Base-by-base conservation (phyloP, 2,113 vertebrate genomes). In the Eulemur macaco region DNA sequence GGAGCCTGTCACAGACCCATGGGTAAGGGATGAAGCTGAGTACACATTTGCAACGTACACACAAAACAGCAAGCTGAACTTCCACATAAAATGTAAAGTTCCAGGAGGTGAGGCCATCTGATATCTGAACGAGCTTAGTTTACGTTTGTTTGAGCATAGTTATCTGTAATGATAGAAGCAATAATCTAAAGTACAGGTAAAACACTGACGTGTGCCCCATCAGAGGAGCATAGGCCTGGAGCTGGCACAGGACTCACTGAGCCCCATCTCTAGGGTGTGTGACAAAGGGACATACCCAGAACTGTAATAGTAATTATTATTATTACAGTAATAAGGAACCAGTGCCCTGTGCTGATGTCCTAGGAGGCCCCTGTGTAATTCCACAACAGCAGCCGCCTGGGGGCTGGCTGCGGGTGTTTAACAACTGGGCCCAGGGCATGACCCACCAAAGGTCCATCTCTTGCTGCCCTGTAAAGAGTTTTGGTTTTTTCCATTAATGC, bases 11-110 rank as follows among this genome's bases (percentile, higher is more conserved):
- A 45, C 3, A 47, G 56, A 39, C 9, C 39, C 8, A 15, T 4
- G 13, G 47, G 0, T 39, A 50, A 23, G 7, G 13, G 3, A 27
- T 3, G 7, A 39, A 9, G 13, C 8, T n/a, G n/a, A 47, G 3
- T 9, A 18, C 12, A 31, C n/a, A 5, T 23, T 20, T 50, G 39
- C 77, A 37, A 60, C 12, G 20, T 7, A 47, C 0, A 4, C 31
- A 8, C n/a, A 15, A 14, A 45, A 13, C 27, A 31, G 56, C 37
- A 25, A 42, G 17, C 58, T 47, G 18, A 58, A 25, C 25, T 68
- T 31, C 18, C 13, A n/a, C 5, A 63, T 27, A 29, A 42, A 63
- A 42, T 42, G 23, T 39, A 42, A 60, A 45, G 37, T 14, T 1
- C 37, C 45, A 34, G 54, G 12, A 8, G 13, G 1, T 54, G 52